A percentile compares a stretch with the other conserved stretches of the same genome.
These are phyloP conservation scores for Ginglymostoma cirratum DNA, from an alignment of 2,113 vertebrate species.

Conservation along the genomic window DNA sequence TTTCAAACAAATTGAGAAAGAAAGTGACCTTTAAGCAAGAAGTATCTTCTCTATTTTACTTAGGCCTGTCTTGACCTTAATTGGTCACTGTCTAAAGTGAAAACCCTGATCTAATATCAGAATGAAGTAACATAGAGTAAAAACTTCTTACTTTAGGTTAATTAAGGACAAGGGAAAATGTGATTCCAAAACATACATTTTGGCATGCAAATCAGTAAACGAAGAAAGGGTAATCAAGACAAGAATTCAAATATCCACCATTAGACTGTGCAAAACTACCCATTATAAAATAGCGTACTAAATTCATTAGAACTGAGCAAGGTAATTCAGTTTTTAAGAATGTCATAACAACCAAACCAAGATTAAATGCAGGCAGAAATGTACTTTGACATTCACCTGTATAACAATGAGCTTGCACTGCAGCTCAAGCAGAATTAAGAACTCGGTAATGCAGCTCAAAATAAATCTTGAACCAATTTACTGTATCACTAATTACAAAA, in stretches of 20 bases:
- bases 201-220: not conserved
- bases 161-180: not conserved
- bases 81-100: not conserved
- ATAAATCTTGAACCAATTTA: constrained; percentile 13
- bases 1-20: not conserved
- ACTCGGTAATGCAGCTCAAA: not conserved
- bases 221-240: not conserved
- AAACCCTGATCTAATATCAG: not conserved
- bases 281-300: not conserved
- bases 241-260: not conserved
- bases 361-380: not conserved
- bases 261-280: not conserved
- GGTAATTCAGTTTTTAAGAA: not conserved
- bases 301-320: not conserved
- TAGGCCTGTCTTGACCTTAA: too few relatives aligned
- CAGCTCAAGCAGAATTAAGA: not conserved
- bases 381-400: not conserved
- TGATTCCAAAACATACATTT: not conserved
- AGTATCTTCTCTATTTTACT: not conserved
- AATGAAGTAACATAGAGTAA: not conserved
- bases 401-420: not conserved
- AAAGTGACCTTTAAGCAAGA: not conserved
- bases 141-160: not conserved
- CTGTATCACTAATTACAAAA: not conserved
- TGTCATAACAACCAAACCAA: not conserved